Conservation (phyloP, 2,113 vertebrate species). For the Oryzias woworae region DNA sequence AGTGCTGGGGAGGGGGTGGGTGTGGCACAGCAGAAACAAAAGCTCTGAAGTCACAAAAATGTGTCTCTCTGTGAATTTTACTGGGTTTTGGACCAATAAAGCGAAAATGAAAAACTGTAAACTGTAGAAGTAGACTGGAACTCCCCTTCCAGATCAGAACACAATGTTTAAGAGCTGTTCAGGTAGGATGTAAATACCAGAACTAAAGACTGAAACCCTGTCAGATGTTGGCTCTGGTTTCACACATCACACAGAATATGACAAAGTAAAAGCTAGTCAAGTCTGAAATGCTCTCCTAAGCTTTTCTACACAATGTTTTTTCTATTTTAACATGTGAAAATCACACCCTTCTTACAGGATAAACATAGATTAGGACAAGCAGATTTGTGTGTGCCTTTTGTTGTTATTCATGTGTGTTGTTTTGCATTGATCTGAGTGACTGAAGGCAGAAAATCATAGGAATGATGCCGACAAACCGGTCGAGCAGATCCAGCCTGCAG, state of each 20-base stretch:
- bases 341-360: no score
- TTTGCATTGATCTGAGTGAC: not conserved
- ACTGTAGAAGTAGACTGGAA: not conserved
- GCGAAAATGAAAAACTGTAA: constrained; percentile 3
- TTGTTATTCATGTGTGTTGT: no score
- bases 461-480: constrained; percentile 53
- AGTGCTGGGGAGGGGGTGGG: not conserved
- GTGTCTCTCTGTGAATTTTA: not conserved
- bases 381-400: no score
- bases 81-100: not conserved
- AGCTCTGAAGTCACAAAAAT: not conserved
- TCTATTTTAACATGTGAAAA: no score
- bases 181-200: constrained; percentile 13
- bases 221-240: no score
- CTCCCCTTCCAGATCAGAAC: not conserved
- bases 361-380: no score
- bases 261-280: no score
- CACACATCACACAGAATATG: no score
- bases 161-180: not conserved
- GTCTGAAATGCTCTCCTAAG: no score
- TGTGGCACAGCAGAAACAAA: constrained; percentile 36
- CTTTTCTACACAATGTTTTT: no score
- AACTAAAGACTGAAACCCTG: not conserved
- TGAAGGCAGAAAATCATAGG: not conserved
- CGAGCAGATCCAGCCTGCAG: not conserved